A percentile compares a stretch with the other conserved stretches of the same genome.
Evolutionary conservation across 2,888 invertebrate species (phyloP).

Genomic region (Argyra leucocephala): DNA sequence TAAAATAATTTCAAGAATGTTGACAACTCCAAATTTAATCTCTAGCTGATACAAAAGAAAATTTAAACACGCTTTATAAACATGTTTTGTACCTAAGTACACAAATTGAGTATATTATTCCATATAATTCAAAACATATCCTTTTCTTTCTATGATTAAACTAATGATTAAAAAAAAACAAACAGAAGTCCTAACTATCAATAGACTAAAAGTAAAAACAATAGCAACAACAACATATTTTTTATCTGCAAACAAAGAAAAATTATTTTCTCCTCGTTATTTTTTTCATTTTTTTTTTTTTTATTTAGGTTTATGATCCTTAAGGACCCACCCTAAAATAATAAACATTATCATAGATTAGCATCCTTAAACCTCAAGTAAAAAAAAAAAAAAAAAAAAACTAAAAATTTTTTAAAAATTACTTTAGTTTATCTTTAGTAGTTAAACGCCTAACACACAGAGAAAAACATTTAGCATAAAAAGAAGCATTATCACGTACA

Average conservation of each 20-base stretch:
- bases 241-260: neutral
- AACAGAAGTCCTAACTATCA: neutral
- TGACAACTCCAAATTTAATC: too few species aligned
- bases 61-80: too few species aligned
- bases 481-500: slow-evolving; percentile 3
- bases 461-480: slow-evolving; percentile 2
- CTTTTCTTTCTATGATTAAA: neutral
- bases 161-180: neutral
- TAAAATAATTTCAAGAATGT: too few species aligned
- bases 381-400: neutral
- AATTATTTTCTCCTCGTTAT: neutral
- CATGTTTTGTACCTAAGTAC: too few species aligned
- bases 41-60: too few species aligned
- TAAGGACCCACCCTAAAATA: slow-evolving; percentile 6
- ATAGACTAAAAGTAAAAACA: neutral
- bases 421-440: slow-evolving; percentile 4
- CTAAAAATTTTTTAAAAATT: neutral
- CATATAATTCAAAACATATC: too few species aligned
- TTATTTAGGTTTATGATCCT: slow-evolving; percentile 1
- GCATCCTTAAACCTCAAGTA: neutral
- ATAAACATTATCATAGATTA: slow-evolving; percentile 6
- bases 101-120: too few species aligned
- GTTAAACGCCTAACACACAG: slow-evolving; percentile 2
- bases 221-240: neutral
- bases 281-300: neutral